Evolutionary conservation across 1,140 invertebrate genomes (phyloP), one percentile per base, ranked within the genome.

Genomic region (Heliothis virescens): DNA sequence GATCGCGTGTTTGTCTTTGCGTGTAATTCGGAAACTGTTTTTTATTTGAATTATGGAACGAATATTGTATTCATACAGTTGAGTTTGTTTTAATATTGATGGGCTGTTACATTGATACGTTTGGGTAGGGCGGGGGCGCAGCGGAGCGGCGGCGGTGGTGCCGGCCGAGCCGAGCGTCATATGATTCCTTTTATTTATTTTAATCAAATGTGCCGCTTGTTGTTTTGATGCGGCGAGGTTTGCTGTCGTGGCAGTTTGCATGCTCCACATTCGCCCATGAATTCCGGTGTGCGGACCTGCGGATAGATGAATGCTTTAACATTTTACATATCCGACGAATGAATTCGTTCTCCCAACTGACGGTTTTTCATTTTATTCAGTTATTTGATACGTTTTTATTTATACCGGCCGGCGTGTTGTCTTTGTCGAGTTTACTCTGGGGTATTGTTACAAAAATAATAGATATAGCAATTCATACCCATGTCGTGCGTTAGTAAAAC

Each of bases 281-380:
- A 94, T 93, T 93, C 90, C 91, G 88, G 89, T 89, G 88, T 87
- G 83, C 88, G 88, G 86, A 87, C 83, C 87, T 87, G 88, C 85
- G 89, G 89, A 88, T 91, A 92, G 91, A 94, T 94, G 93, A 94
- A 94, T 94, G 90, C 90, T 94, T 94, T 92, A 93, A 93, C 91
- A 91, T 94, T 94, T 93, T 94, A 93, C 93, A 94, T 93, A 92
- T 93, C 91, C 90, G 90, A 92, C 91, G 91, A 94, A 93, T 94
- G 91, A 92, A 94, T 94, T 92, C 88, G 87, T 89, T 91, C 86
- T 89, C 83, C 87, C 86, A 83, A 87, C 84, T 86, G 90, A 87
- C 86, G 84, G 85, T 89, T 90, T 92, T 91, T 86, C 83, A 89
- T 93, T 92, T 91, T 89, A 89, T 90, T 88, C 82, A 88, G 84